phyloP scores from a whole-genome alignment of 2,888 invertebrate genomes.

The Rotaria macrura region DNA sequence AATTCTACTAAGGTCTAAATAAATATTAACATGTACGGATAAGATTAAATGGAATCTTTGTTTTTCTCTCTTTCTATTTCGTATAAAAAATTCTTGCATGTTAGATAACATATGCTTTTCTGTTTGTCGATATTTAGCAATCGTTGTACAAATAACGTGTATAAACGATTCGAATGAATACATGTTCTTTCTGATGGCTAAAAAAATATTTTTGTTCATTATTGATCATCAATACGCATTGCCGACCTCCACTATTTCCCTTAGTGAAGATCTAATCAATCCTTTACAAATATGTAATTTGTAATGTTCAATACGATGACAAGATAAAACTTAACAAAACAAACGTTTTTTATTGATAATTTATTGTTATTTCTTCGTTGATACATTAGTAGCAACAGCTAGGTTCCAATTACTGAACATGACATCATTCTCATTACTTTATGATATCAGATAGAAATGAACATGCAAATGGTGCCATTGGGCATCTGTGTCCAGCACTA shows the following conservation, averaged over 20 bases:
- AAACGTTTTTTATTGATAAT: neutral
- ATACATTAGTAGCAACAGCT: neutral
- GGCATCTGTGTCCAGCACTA: slow-evolving; percentile 4
- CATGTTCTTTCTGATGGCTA: neutral
- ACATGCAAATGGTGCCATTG: neutral
- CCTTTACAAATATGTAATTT: neutral
- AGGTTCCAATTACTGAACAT: neutral
- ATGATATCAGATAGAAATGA: neutral
- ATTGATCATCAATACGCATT: neutral
- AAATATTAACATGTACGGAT: too few relatives aligned
- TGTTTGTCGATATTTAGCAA: too few relatives aligned
- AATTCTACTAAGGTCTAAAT: too few relatives aligned
- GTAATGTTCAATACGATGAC: neutral
- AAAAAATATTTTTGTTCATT: neutral
- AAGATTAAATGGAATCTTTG: too few relatives aligned
- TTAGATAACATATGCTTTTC: too few relatives aligned
- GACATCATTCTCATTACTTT: neutral
- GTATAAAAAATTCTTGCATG: too few relatives aligned
- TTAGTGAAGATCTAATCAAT: neutral
- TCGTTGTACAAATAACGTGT: too few relatives aligned
- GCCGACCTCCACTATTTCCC: neutral
- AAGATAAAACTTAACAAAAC: neutral
- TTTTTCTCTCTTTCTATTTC: too few relatives aligned
- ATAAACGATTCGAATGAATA: neutral
- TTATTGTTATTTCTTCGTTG: neutral